These are phyloP conservation scores for Galeopsomyia nigrocyanea DNA, from an alignment of 2,888 invertebrate species.

Conservation along the genomic window DNA sequence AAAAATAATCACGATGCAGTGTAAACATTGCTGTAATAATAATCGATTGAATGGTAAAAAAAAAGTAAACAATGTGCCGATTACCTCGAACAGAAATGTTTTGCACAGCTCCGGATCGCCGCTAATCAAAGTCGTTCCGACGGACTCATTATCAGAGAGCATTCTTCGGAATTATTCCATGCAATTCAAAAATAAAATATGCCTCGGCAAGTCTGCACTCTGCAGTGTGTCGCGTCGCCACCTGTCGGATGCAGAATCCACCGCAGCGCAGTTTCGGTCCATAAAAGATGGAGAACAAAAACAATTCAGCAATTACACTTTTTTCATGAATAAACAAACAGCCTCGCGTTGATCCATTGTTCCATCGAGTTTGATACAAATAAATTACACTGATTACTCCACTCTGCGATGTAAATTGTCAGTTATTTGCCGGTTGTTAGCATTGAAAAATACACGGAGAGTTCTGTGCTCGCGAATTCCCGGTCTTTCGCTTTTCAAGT, in stretches of 20 bases:
- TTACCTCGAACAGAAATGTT: constrained; percentile 62
- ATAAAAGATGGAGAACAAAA: neutral
- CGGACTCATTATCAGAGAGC: constrained; percentile 34
- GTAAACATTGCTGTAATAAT: neutral
- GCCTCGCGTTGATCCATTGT: neutral
- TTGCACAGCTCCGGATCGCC: constrained; percentile 56
- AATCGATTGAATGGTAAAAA: neutral
- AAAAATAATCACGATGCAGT: constrained; percentile 3
- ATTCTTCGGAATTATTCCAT: constrained; percentile 28
- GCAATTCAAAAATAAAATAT: neutral
- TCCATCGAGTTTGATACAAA: constrained; percentile 1
- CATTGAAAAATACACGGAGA: no score
- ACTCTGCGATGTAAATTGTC: no score
- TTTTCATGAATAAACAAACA: constrained; percentile 13
- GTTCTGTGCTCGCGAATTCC: no score
- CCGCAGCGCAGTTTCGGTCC: neutral
- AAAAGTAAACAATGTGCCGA: neutral
- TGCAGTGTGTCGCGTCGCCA: constrained; percentile 19
- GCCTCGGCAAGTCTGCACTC: neutral
- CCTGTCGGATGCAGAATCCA: constrained; percentile 22
- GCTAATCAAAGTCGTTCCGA: constrained; percentile 55
- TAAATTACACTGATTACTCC: no score
- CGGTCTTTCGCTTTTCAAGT: no score
- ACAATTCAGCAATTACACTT: constrained; percentile 9
- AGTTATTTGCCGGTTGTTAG: no score